Evolutionary conservation across 1,140 invertebrate genomes (phyloP).

Genomic region (Caenorhabditis latens): DNA sequence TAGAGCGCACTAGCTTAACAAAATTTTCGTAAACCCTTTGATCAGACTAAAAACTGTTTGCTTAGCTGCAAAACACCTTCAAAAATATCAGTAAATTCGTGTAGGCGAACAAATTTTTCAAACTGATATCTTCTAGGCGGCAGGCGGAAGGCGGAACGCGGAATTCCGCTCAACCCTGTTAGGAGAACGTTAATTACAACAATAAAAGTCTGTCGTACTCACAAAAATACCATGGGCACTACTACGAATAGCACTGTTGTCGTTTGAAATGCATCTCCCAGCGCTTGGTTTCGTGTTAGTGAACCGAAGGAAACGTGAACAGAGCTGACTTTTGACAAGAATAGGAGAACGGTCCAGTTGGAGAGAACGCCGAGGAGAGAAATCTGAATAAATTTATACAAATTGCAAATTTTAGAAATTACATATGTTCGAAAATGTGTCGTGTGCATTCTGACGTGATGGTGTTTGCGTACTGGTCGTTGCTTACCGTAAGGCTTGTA

Average conservation of each 20-base stretch:
- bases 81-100: too few relatives aligned
- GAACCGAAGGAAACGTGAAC: conserved; percentile 9
- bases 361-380: background rate
- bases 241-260: background rate
- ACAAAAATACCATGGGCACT: conserved; percentile 15
- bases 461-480: background rate
- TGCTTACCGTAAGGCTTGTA: too few relatives aligned
- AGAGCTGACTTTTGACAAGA: background rate
- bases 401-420: background rate
- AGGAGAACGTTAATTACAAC: too few relatives aligned
- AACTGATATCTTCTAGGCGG: too few relatives aligned
- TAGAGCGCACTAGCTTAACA: too few relatives aligned
- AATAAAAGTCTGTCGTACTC: background rate
- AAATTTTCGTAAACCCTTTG: too few relatives aligned
- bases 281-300: background rate
- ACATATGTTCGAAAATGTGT: background rate
- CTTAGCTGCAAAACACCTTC: too few relatives aligned
- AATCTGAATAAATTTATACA: background rate
- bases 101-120: too few relatives aligned
- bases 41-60: too few relatives aligned
- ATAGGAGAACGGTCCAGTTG: conserved; percentile 4
- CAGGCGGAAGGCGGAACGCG: too few relatives aligned
- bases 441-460: background rate
- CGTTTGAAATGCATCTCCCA: conserved; percentile 9
- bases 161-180: too few relatives aligned